These are phyloP conservation scores for Nephrotoma guestfalica DNA, from an alignment of 2,888 invertebrate genomes.

Conservation along the genomic window DNA sequence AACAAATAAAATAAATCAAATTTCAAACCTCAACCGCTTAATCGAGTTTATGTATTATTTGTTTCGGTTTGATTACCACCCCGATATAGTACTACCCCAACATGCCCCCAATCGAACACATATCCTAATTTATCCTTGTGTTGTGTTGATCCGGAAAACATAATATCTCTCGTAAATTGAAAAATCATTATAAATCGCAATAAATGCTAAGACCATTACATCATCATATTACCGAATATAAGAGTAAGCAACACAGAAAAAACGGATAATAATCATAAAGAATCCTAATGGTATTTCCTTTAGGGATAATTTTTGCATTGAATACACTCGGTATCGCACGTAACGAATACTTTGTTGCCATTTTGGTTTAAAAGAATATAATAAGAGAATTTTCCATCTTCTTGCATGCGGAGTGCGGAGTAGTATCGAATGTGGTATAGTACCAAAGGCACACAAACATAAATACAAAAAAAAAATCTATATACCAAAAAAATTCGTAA, in stretches of 20 bases:
- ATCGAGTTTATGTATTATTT: neutral
- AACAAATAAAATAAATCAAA: neutral
- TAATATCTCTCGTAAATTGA: neutral
- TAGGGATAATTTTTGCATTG: neutral
- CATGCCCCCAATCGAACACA: no score
- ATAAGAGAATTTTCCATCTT: neutral
- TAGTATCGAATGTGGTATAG: no score
- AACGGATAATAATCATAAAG: neutral
- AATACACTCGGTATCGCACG: neutral
- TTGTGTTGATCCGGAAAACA: neutral
- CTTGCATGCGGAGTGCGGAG: neutral
- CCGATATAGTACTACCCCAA: no score
- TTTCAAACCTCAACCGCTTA: neutral
- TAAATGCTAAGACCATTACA: neutral
- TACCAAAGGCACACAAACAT: no score
- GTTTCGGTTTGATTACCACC: neutral
- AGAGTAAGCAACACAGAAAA: neutral
- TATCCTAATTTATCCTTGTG: neutral
- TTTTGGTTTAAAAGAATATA: neutral
- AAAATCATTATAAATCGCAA: neutral
- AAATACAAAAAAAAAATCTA: neutral
- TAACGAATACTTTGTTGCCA: neutral
- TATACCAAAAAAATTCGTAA: neutral
- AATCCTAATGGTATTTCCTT: neutral
- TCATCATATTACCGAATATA: neutral